phyloP scores from a whole-genome alignment of 2,888 invertebrate species.

The Heterodera filipjevi region DNA sequence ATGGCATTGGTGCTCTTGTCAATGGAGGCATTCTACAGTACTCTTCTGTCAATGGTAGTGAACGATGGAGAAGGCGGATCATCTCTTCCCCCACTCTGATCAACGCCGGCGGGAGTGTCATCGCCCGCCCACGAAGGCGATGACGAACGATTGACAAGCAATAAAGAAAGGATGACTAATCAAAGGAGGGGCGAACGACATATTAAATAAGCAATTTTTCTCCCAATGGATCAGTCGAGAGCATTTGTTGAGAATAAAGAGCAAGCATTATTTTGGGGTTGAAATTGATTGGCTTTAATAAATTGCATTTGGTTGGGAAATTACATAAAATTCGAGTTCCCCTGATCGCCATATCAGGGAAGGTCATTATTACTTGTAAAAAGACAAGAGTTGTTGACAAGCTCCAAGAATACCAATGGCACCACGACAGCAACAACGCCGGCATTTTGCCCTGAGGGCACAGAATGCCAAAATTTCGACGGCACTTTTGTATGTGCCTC shows the following conservation, averaged over 20 bases:
- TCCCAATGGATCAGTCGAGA: neutral
- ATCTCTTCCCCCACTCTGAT: neutral
- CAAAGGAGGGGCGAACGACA: neutral
- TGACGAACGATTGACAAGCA: neutral
- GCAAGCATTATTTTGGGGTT: no score
- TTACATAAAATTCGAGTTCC: no score
- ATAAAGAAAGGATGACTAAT: neutral
- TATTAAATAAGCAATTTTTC: neutral
- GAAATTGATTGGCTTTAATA: no score
- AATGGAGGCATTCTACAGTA: neutral
- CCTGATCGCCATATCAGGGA: no score
- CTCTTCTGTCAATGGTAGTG: neutral
- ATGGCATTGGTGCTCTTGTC: neutral
- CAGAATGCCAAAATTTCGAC: constrained; percentile 17
- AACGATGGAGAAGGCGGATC: neutral
- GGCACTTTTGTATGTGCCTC: constrained; percentile 20
- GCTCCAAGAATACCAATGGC: no score
- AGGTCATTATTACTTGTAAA: no score
- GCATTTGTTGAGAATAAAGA: no score
- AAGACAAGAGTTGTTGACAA: no score
- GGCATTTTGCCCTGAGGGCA: neutral
- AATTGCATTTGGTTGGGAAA: no score
- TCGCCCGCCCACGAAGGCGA: neutral
- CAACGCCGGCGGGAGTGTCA: neutral
- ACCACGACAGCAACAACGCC: constrained; percentile 48